These are phyloP conservation scores for Steinernema carpocapsae DNA, from an alignment of 2,888 invertebrate species.

Conservation along the genomic window DNA sequence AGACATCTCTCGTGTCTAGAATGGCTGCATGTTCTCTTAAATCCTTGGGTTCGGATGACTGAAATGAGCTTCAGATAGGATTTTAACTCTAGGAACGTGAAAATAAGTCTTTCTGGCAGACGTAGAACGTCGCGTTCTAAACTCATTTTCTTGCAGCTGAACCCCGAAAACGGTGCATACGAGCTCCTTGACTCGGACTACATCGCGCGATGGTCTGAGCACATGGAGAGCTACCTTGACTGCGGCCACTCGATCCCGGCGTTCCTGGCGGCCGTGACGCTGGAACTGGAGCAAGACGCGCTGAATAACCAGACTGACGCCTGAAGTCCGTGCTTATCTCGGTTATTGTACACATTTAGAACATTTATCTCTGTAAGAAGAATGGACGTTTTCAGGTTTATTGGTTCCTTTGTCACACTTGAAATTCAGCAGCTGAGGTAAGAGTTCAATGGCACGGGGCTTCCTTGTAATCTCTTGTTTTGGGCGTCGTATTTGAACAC, in stretches of 20 bases:
- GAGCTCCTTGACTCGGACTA: constrained; percentile 45
- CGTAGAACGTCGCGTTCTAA: too few relatives aligned
- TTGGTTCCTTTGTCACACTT: too few relatives aligned
- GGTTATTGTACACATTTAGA: not conserved
- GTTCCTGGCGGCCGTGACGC: constrained; percentile 46
- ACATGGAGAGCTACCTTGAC: constrained; percentile 43
- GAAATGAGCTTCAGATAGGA: too few relatives aligned
- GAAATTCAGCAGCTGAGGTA: constrained; percentile 43
- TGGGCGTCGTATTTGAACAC: constrained; percentile 45
- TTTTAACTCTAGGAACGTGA: too few relatives aligned
- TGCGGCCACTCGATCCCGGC: constrained; percentile 45
- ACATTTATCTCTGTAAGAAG: not conserved
- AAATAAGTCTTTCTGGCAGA: too few relatives aligned
- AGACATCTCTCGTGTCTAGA: too few relatives aligned
- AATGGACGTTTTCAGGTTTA: too few relatives aligned
- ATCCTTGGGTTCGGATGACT: too few relatives aligned
- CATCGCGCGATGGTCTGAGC: constrained; percentile 42
- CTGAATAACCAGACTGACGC: not conserved
- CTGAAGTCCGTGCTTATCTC: not conserved
- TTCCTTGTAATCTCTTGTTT: constrained; percentile 44
- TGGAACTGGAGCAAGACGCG: constrained; percentile 34
- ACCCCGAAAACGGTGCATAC: constrained; percentile 32
- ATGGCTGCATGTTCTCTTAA: too few relatives aligned
- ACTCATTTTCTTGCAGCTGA: constrained; percentile 30
- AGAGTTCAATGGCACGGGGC: constrained; percentile 38